A percentile compares a stretch with the other conserved stretches of the same genome.
Evolutionary conservation across 2,797 vertebrate species (phyloP).

Genomic region (Gephyroberyx darwinii): DNA sequence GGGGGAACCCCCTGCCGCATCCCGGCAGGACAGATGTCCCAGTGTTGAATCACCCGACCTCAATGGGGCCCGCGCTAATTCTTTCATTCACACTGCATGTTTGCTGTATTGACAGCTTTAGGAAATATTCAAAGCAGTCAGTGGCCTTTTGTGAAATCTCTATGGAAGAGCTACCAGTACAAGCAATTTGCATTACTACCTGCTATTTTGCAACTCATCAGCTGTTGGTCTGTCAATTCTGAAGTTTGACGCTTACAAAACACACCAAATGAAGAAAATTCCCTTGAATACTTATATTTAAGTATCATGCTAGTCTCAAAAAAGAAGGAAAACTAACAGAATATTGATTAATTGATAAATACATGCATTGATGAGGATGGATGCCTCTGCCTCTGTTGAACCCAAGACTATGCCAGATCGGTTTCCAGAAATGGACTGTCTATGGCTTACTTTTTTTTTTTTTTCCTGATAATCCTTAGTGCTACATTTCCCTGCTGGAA

Average conservation of each 20-base stretch:
- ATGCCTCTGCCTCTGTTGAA: neutral
- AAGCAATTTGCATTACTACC: conserved; percentile 48
- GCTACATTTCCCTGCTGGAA: conserved; percentile 46
- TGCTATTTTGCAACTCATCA: conserved; percentile 20
- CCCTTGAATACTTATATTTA: no score
- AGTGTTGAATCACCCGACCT: conserved; percentile 61
- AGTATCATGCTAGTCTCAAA: no score
- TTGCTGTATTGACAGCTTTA: conserved; percentile 46
- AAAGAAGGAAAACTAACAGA: neutral
- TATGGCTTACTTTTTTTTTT: conserved; percentile 26
- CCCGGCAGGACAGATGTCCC: conserved; percentile 65
- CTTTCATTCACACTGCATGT: conserved; percentile 43
- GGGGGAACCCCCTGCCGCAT: conserved; percentile 39
- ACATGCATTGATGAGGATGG: neutral
- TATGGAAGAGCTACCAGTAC: conserved; percentile 25
- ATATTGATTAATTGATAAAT: conserved; percentile 3
- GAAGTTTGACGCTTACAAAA: neutral
- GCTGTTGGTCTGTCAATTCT: conserved; percentile 56
- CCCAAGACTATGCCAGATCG: conserved; percentile 4
- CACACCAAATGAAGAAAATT: neutral
- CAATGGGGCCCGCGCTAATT: conserved; percentile 49
- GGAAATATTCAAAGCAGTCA: conserved; percentile 55
- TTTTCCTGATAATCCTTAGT: neutral
- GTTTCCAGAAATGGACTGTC: conserved; percentile 27
- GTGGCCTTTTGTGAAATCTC: conserved; percentile 50